Base-by-base conservation (phyloP, 2,797 vertebrate species). In the Semotilus atromaculatus region DNA sequence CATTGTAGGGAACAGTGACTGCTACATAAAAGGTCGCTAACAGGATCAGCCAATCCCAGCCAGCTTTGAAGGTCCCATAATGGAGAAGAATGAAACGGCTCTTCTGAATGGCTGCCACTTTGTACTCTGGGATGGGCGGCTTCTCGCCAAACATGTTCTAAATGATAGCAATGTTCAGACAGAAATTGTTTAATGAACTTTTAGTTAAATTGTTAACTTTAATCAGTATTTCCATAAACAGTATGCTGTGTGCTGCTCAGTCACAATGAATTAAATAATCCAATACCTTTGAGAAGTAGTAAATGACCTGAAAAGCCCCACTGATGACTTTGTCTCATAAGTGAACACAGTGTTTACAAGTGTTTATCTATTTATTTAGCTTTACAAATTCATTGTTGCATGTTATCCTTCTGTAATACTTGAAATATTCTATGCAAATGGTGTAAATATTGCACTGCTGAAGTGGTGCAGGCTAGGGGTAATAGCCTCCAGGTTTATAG, bases 31-130 rank as follows among this genome's bases (percentile, higher is more conserved):
- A 99, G 67, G 98, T 99, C 83, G 98, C 98, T 74, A 99, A 92
- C 82, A 99, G 94, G 92, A 99, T 99, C 89, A 99, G 93, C 98
- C 98, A 99, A 93, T 99, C 98, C 98, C 98, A 99, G 86, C 97
- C 97, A 19, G 98, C 97, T 95, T 99, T 99, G 90, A 98, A 97
- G 87, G 97, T 97, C 94, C 98, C 99, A 93, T 97, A 99, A 96
- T 99, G 98, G 87, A 99, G 95, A 87, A 99, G 91, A 93, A 99
- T 99, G 94, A 98, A 99, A 89, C 97, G 97, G 87, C 98, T 98
- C 91, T 98, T 99, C 94, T 99, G 98, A 93, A 97, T 98, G 89
- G 98, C 98, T 55, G 98, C 98, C 90, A 99, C 98, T 92, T 99
- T 99, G 91, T 99, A 99, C 91, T 99, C 98, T 0, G 98, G 98